Conservation (phyloP, 2,797 vertebrate genomes). For the Monodelphis domestica region DNA sequence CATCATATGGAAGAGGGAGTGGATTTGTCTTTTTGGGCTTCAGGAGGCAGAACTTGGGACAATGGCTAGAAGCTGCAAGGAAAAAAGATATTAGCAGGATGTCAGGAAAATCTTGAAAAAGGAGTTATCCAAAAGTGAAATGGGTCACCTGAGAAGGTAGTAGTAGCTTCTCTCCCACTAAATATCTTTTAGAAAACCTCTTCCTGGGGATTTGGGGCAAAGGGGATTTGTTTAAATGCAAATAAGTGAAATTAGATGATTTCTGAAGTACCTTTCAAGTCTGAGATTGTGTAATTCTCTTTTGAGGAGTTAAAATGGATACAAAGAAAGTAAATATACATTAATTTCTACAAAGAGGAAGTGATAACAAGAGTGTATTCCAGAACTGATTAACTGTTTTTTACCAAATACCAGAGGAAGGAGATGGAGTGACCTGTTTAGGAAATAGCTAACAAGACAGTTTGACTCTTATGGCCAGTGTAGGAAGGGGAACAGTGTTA, state of each 20-base stretch:
- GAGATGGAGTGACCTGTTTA: not conserved
- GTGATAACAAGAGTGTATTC: not conserved
- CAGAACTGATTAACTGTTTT: not conserved
- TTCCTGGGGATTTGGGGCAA: not conserved
- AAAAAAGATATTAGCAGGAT: not conserved
- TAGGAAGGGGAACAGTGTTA: not conserved
- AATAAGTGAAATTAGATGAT: not conserved
- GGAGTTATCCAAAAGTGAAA: not conserved
- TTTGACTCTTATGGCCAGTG: not conserved
- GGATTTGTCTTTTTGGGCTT: not conserved
- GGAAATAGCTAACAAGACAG: not conserved
- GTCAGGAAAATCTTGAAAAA: not conserved
- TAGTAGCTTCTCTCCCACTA: not conserved
- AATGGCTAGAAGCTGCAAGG: not conserved
- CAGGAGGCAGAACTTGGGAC: not conserved
- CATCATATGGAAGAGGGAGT: not conserved
- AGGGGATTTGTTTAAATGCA: not conserved
- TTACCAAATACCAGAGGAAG: not conserved
- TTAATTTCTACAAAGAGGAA: not conserved
- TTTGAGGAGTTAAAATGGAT: no score
- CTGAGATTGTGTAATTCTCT: not conserved
- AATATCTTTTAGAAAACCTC: not conserved
- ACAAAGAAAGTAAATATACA: not conserved
- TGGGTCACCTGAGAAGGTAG: not conserved
- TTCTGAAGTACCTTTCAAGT: not conserved